Percentiles rank a stretch among this genome's conserved stretches.
These are phyloP conservation scores for Clarias macrocephalus DNA, from an alignment of 2,113 vertebrate genomes.

Conservation along the genomic window DNA sequence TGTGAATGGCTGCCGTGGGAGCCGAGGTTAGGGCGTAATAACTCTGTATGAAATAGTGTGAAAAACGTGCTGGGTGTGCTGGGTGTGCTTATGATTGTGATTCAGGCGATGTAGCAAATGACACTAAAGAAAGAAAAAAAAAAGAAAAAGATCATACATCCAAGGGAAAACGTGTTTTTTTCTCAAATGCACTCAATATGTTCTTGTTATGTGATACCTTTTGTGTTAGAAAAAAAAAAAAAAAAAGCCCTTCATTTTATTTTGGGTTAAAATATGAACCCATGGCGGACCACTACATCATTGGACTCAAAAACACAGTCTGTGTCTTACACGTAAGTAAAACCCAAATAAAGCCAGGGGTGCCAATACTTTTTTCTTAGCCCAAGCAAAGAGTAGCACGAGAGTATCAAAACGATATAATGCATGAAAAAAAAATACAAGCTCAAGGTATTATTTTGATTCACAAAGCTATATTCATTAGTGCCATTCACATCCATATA, in stretches of 20 bases:
- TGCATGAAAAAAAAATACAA: neutral
- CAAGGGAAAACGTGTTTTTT: neutral
- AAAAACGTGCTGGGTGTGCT: neutral
- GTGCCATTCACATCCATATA: neutral
- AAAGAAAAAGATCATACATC: neutral
- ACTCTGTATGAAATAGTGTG: neutral
- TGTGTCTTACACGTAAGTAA: neutral
- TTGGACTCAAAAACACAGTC: neutral
- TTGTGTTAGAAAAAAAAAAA: neutral
- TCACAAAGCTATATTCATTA: neutral
- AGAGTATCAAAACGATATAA: neutral
- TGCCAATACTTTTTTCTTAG: neutral
- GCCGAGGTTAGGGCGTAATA: constrained; percentile 23
- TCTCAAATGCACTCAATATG: neutral
- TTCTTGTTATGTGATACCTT: neutral
- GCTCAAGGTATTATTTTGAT: neutral
- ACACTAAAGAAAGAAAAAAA: neutral
- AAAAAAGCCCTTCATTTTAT: neutral
- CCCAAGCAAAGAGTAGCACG: neutral
- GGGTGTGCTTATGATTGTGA: neutral
- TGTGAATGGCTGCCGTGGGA: constrained; percentile 9
- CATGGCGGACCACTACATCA: neutral
- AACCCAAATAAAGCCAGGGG: neutral
- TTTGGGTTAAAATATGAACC: neutral
- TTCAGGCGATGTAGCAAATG: neutral